Conservation (phyloP, 2,888 invertebrate genomes). For the Autographa pulchrina region DNA sequence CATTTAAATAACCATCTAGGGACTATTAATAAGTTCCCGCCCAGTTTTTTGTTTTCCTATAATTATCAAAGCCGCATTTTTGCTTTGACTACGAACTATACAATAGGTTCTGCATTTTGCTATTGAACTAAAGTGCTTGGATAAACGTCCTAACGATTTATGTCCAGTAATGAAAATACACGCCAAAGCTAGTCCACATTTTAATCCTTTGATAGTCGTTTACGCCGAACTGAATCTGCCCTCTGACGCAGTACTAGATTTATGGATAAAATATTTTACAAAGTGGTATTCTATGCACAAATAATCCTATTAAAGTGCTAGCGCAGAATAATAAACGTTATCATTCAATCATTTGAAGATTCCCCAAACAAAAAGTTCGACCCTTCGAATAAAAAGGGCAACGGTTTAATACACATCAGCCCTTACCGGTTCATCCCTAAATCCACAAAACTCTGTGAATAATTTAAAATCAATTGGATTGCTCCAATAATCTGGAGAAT, state of each 20-base stretch:
- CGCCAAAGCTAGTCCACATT: constrained; percentile 48
- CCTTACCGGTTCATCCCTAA: constrained; percentile 57
- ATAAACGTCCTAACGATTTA: constrained; percentile 45
- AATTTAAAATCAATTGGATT: constrained; percentile 70
- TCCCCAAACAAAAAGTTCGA: constrained; percentile 47
- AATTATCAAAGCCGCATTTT: constrained; percentile 22
- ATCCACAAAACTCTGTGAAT: constrained; percentile 65
- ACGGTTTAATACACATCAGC: constrained; percentile 53
- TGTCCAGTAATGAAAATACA: constrained; percentile 46
- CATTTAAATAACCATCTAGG: constrained; percentile 52
- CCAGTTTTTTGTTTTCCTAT: constrained; percentile 22
- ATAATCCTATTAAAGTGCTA: constrained; percentile 17
- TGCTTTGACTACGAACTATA: neutral
- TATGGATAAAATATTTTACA: constrained; percentile 39
- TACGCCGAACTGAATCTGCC: constrained; percentile 41
- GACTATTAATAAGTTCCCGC: constrained; percentile 53
- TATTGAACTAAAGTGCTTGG: constrained; percentile 21
- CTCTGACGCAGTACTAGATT: constrained; percentile 45
- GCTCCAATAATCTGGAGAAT: constrained; percentile 57
- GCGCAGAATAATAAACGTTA: constrained; percentile 33
- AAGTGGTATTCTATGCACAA: constrained; percentile 24
- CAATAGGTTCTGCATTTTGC: constrained; percentile 1
- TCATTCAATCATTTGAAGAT: constrained; percentile 41
- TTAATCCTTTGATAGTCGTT: constrained; percentile 53
- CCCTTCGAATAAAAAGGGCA: constrained; percentile 43